Percentiles rank a stretch among this genome's conserved stretches.
Evolutionary conservation across 2,797 vertebrate species (phyloP).

Genomic region (Rhinichthys osculus): DNA sequence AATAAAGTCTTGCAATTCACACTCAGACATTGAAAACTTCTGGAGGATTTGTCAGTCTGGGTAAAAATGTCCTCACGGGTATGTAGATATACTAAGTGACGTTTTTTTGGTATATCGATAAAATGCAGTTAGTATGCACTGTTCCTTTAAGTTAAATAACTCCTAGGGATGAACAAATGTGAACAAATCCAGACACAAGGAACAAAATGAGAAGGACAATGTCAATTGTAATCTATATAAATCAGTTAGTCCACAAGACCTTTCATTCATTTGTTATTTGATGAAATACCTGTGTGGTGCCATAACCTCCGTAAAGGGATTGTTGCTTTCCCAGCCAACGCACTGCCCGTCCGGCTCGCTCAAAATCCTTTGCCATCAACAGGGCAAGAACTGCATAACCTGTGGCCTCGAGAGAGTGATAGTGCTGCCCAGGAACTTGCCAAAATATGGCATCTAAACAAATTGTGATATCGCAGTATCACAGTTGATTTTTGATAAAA

Average conservation of each 20-base stretch:
- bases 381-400: constrained; percentile 86
- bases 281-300: constrained; percentile 84
- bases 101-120: neutral
- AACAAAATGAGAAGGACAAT: neutral
- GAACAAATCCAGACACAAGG: too few relatives aligned
- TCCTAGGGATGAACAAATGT: neutral
- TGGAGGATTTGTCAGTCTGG: neutral
- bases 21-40: neutral
- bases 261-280: neutral
- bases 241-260: too few relatives aligned
- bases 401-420: constrained; percentile 84
- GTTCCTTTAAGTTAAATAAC: neutral
- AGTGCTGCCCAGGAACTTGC: constrained; percentile 65
- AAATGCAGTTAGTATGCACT: neutral
- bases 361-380: constrained; percentile 66
- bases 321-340: constrained; percentile 83
- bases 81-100: neutral
- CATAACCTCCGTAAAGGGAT: constrained; percentile 75
- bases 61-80: neutral
- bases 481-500: neutral
- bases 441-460: constrained; percentile 65
- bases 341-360: constrained; percentile 64
- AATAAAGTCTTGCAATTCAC: neutral
- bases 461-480: neutral
- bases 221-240: neutral